phyloP scores from a whole-genome alignment of 2,113 vertebrate species.

The Equus przewalskii region DNA sequence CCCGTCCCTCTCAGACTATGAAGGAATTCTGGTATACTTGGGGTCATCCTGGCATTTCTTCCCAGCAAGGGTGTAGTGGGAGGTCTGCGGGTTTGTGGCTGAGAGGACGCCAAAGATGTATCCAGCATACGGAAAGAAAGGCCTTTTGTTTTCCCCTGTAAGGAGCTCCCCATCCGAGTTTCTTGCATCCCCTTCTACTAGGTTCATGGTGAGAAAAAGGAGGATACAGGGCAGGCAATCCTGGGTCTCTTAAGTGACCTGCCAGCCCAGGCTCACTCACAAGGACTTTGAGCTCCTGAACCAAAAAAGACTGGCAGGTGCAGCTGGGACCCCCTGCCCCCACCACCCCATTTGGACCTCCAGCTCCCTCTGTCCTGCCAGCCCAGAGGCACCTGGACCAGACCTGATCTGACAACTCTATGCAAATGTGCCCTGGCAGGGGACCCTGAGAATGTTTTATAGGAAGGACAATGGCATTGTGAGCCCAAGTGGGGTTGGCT shows the following conservation, averaged over 20 bases:
- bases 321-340: neutral
- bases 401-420: conserved; percentile 64
- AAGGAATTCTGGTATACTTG: too few relatives aligned
- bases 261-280: neutral
- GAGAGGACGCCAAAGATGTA: neutral
- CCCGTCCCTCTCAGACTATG: neutral
- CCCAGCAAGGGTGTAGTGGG: neutral
- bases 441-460: neutral
- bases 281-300: neutral
- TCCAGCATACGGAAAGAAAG: neutral
- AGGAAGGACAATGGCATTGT: conserved; percentile 8
- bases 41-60: neutral
- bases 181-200: neutral
- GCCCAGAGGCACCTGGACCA: conserved; percentile 36
- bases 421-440: conserved; percentile 71
- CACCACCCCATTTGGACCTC: neutral
- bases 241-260: neutral
- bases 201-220: neutral
- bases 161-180: neutral
- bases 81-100: neutral
- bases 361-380: conserved; percentile 15
- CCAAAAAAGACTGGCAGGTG: conserved; percentile 21
- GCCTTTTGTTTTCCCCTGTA: neutral
- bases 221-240: neutral
- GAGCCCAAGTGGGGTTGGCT: conserved; percentile 50